Conservation (phyloP, 2,113 vertebrate genomes). For the Ovis aries region ARS-UI_Ramb_v3.0 NC_056061.1:10149501-10150000, state of each 20-base stretch:
- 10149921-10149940: neutral
- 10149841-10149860: neutral
- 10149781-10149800: conserved; percentile 15
- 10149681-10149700: neutral
- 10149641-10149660: neutral
- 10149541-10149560: neutral
- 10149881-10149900: neutral
- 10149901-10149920: neutral
- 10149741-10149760: neutral
- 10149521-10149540: neutral
- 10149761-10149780: neutral
- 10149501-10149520: neutral
- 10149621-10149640: neutral
- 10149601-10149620: conserved; percentile 24
- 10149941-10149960: neutral
- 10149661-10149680: neutral
- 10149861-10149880: neutral
- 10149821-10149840: neutral
- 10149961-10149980: neutral
- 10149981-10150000: neutral
- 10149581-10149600: neutral
- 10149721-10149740: neutral
- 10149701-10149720: neutral
- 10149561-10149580: neutral
- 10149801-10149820: neutral